phyloP scores from a whole-genome alignment of 2,113 vertebrate genomes.

The Sinocyclocheilus rhinocerous region DNA sequence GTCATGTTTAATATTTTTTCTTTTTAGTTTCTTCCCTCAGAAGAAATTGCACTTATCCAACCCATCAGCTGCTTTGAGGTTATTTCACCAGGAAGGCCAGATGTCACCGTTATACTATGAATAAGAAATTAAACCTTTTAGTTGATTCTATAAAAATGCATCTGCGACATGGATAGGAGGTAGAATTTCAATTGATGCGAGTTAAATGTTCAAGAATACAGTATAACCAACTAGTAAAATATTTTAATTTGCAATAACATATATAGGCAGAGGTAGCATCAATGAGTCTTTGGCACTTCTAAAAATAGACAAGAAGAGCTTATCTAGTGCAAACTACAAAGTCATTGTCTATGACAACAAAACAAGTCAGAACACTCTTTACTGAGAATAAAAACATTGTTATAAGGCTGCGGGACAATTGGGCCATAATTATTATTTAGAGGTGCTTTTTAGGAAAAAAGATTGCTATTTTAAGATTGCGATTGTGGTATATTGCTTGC shows the following conservation, averaged over 20 bases:
- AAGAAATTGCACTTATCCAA: not conserved
- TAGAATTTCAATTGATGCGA: not conserved
- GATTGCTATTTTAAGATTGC: too few species aligned
- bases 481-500: not conserved
- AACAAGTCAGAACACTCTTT: not conserved
- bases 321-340: not conserved
- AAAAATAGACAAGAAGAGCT: not conserved
- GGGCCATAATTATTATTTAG: too few species aligned
- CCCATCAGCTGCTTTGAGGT: not conserved
- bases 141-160: not conserved
- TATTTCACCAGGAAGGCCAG: conserved; percentile 68
- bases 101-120: conserved; percentile 70
- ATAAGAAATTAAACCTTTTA: not conserved
- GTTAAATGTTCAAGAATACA: not conserved
- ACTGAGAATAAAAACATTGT: not conserved
- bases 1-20: not conserved
- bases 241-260: too few species aligned
- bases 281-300: not conserved
- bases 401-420: not conserved
- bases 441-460: too few species aligned
- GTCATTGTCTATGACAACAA: too few species aligned
- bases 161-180: not conserved
- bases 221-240: not conserved
- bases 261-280: too few species aligned
- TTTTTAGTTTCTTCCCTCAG: not conserved